A percentile compares a stretch with the other conserved stretches of the same genome.
Conservation (phyloP, 1,140 invertebrate genomes). For the Scaptomyza hsui region DNA sequence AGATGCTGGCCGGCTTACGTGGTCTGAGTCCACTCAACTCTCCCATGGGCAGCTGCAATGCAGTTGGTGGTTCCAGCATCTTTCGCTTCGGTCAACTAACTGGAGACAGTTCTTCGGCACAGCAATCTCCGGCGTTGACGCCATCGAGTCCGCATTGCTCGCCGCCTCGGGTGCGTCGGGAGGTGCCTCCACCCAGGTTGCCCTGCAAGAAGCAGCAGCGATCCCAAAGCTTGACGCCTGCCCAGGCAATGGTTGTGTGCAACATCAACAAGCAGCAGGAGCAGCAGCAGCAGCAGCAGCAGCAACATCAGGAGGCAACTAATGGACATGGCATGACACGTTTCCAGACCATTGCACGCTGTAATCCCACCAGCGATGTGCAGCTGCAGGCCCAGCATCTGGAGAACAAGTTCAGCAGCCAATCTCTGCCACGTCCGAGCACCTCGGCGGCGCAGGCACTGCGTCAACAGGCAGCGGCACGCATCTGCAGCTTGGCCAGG, state of each 20-base stretch:
- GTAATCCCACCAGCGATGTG: slow-evolving; percentile 65
- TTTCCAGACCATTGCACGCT: slow-evolving; percentile 76
- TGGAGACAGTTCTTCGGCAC: slow-evolving; percentile 24
- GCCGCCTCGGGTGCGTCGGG: slow-evolving; percentile 85
- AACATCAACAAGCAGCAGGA: slow-evolving; percentile 71
- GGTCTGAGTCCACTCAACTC: slow-evolving; percentile 75
- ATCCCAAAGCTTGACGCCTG: slow-evolving; percentile 88
- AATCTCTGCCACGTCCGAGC: slow-evolving; percentile 85
- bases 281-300: slow-evolving; percentile 52
- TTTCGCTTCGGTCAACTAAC: slow-evolving; percentile 68
- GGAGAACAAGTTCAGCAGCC: slow-evolving; percentile 85
- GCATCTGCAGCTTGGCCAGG: slow-evolving; percentile 83
- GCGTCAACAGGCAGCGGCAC: slow-evolving; percentile 51
- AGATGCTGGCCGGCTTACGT: slow-evolving; percentile 77
- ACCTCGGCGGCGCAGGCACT: slow-evolving; percentile 61
- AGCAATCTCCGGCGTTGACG: slow-evolving; percentile 32
- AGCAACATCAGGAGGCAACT: slow-evolving; percentile 30
- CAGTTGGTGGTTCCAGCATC: slow-evolving; percentile 27
- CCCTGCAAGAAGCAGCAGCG: slow-evolving; percentile 89
- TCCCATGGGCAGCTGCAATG: slow-evolving; percentile 52
- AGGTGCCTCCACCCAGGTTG: slow-evolving; percentile 85
- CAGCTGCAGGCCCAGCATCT: slow-evolving; percentile 60
- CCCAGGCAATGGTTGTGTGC: slow-evolving; percentile 83
- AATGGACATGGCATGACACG: slow-evolving; percentile 64
- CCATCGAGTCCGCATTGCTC: slow-evolving; percentile 68